Conservation (phyloP, 2,113 vertebrate species). For the Danio rerio region GRCz12tu NC_133191.1:48243501-48244000, state of each 20-base stretch:
- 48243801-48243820: slow-evolving; percentile 39
- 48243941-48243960: slow-evolving; percentile 72
- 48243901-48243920: slow-evolving; percentile 57
- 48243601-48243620: background rate
- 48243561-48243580: background rate
- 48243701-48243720: background rate
- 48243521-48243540: background rate
- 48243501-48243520: no score
- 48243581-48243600: background rate
- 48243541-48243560: background rate
- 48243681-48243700: background rate
- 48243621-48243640: slow-evolving; percentile 23
- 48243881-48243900: slow-evolving; percentile 48
- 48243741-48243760: background rate
- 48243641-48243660: background rate
- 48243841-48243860: background rate
- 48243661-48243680: slow-evolving; percentile 28
- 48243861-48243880: slow-evolving; percentile 7
- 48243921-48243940: slow-evolving; percentile 62
- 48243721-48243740: background rate
- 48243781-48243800: slow-evolving; percentile 18
- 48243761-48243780: background rate
- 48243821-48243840: slow-evolving; percentile 9
- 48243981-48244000: slow-evolving; percentile 69
- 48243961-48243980: slow-evolving; percentile 72